phyloP scores from a whole-genome alignment of 64 coral and sea anemone genomes.

The Montipora efflorescens region DNA sequence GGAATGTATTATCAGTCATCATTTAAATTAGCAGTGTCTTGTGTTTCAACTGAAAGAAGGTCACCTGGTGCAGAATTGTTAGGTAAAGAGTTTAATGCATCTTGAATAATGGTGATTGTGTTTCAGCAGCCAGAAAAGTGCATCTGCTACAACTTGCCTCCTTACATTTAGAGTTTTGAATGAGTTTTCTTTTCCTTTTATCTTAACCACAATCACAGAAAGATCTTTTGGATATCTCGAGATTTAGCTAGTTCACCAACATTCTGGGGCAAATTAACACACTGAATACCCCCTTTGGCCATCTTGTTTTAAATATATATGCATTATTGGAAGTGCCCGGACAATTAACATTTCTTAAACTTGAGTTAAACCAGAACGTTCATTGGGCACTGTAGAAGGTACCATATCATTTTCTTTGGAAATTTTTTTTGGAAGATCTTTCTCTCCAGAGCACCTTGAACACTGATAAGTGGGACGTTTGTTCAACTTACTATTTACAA shows the following conservation, averaged over 20 bases:
- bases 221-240: slow-evolving; percentile 15
- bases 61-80: background rate
- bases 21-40: background rate
- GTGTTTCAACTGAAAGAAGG: slow-evolving; percentile 3
- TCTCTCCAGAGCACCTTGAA: background rate
- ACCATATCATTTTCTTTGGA: slow-evolving; percentile 58
- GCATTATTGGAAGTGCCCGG: slow-evolving; percentile 40
- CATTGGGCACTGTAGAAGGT: slow-evolving; percentile 20
- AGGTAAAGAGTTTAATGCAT: slow-evolving; percentile 45
- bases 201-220: slow-evolving; percentile 51
- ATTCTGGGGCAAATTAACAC: slow-evolving; percentile 51
- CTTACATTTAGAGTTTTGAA: slow-evolving; percentile 42
- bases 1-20: slow-evolving; percentile 22
- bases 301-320: slow-evolving; percentile 48
- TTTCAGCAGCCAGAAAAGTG: slow-evolving; percentile 24
- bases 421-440: slow-evolving; percentile 44
- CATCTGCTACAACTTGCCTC: slow-evolving; percentile 26
- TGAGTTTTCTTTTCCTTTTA: slow-evolving; percentile 38
- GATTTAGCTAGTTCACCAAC: slow-evolving; percentile 33
- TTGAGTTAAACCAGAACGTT: slow-evolving; percentile 32
- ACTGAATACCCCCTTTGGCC: slow-evolving; percentile 57
- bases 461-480: too few species aligned
- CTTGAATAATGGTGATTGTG: slow-evolving; percentile 28
- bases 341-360: slow-evolving; percentile 66
- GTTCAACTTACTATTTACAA: background rate